Conservation (phyloP, 2,888 invertebrate species). For the Caenorhabditis virilis region DNA sequence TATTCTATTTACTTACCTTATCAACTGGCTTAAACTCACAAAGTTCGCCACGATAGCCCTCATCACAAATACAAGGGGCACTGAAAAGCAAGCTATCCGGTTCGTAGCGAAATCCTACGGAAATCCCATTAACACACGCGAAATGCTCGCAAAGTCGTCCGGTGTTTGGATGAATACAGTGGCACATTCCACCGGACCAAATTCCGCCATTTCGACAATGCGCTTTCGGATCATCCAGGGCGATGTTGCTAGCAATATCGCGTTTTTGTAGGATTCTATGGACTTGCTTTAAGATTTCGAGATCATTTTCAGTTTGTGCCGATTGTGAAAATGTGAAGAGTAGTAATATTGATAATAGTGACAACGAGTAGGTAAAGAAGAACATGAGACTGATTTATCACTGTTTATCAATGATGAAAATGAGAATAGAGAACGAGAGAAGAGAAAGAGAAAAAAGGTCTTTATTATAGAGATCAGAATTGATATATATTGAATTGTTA, state of each 20-base stretch:
- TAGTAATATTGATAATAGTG: too few species aligned
- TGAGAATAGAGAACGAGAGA: neutral
- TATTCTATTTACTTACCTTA: slow-evolving; percentile 31
- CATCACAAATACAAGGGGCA: slow-evolving; percentile 55
- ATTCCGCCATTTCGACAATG: slow-evolving; percentile 51
- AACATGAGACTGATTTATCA: neutral
- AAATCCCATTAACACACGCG: slow-evolving; percentile 60
- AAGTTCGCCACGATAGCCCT: slow-evolving; percentile 59
- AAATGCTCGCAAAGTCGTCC: slow-evolving; percentile 56
- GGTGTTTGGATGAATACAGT: slow-evolving; percentile 57
- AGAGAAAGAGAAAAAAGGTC: slow-evolving; percentile 1
- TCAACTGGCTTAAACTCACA: slow-evolving; percentile 59
- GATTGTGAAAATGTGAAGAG: too few species aligned
- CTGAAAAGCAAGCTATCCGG: slow-evolving; percentile 56
- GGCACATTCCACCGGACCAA: slow-evolving; percentile 45
- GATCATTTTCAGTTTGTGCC: neutral
- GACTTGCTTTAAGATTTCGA: neutral
- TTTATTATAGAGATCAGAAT: too few species aligned
- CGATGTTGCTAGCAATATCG: slow-evolving; percentile 43
- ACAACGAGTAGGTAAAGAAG: too few species aligned
- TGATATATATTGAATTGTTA: neutral
- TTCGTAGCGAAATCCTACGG: slow-evolving; percentile 58
- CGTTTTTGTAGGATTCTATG: slow-evolving; percentile 35
- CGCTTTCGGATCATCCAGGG: slow-evolving; percentile 41
- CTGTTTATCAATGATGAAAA: neutral